phyloP scores from a whole-genome alignment of 2,888 invertebrate species.

The Rhingia campestris region DNA sequence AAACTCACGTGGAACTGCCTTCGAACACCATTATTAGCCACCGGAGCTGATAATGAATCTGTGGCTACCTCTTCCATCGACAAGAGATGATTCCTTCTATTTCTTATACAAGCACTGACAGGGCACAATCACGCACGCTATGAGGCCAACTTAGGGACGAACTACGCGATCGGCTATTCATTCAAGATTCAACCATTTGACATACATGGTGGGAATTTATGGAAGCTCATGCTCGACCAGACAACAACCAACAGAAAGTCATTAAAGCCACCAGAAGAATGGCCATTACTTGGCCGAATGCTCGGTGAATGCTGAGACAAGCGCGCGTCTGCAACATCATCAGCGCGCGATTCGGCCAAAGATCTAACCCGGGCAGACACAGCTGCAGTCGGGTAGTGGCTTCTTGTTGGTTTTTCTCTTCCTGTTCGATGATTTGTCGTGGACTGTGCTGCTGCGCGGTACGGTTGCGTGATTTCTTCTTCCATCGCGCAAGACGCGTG shows the following conservation, averaged over 20 bases:
- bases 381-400: background rate
- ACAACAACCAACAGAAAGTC: constrained; percentile 27
- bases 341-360: background rate
- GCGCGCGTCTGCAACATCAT: constrained; percentile 7
- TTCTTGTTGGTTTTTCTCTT: constrained; percentile 61
- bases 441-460: constrained; percentile 32
- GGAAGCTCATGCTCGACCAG: constrained; percentile 14
- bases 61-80: constrained; percentile 48
- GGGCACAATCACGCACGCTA: constrained; percentile 59
- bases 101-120: constrained; percentile 22
- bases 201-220: constrained; percentile 68
- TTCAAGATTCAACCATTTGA: constrained; percentile 27
- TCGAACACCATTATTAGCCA: constrained; percentile 61
- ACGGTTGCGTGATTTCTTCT: constrained; percentile 57
- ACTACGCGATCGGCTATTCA: constrained; percentile 23
- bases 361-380: constrained; percentile 4
- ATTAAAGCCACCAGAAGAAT: constrained; percentile 52
- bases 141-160: constrained; percentile 32
- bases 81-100: constrained; percentile 55
- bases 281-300: constrained; percentile 28
- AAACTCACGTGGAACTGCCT: constrained; percentile 59
- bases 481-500: constrained; percentile 42
- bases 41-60: constrained; percentile 66
- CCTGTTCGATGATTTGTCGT: constrained; percentile 57
- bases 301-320: background rate